Evolutionary conservation across 2,797 vertebrate genomes (phyloP).

Genomic region (Podarcis lilfordi): DNA sequence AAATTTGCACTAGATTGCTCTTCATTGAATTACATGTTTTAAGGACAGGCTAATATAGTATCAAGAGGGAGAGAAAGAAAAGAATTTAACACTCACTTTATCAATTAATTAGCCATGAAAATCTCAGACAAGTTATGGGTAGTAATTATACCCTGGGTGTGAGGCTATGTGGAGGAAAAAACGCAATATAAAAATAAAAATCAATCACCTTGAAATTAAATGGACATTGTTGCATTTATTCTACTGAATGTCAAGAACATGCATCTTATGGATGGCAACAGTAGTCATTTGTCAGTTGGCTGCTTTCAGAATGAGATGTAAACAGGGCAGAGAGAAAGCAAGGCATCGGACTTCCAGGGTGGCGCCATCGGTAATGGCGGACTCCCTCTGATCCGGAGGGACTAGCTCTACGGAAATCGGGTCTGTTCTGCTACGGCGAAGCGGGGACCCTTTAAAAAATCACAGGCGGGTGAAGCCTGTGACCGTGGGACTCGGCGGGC

Average conservation of each 20-base stretch:
- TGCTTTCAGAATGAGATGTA: neutral
- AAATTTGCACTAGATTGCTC: conserved; percentile 61
- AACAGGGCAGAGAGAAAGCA: neutral
- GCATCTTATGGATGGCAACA: neutral
- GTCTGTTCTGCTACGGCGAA: too few species aligned
- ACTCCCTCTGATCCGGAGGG: too few species aligned
- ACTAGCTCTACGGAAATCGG: too few species aligned
- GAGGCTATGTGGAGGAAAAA: conserved; percentile 59
- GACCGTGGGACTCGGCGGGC: too few species aligned
- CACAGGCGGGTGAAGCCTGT: too few species aligned
- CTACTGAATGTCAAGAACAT: conserved; percentile 49
- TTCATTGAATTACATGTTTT: conserved; percentile 78
- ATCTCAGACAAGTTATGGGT: conserved; percentile 71
- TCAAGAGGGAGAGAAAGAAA: conserved; percentile 46
- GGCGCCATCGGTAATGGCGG: too few species aligned
- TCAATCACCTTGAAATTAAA: conserved; percentile 82
- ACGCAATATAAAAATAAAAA: conserved; percentile 67
- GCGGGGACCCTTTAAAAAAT: too few species aligned
- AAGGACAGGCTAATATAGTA: conserved; percentile 77
- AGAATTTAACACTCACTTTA: conserved; percentile 70
- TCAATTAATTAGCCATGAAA: conserved; percentile 84
- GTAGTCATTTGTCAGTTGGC: conserved; percentile 19
- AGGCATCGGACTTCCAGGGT: too few species aligned
- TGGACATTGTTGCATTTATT: conserved; percentile 64
- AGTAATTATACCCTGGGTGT: conserved; percentile 72